A percentile compares a stretch with the other conserved stretches of the same genome.
Conservation (phyloP, 2,113 vertebrate genomes). For the Myodes glareolus region DNA sequence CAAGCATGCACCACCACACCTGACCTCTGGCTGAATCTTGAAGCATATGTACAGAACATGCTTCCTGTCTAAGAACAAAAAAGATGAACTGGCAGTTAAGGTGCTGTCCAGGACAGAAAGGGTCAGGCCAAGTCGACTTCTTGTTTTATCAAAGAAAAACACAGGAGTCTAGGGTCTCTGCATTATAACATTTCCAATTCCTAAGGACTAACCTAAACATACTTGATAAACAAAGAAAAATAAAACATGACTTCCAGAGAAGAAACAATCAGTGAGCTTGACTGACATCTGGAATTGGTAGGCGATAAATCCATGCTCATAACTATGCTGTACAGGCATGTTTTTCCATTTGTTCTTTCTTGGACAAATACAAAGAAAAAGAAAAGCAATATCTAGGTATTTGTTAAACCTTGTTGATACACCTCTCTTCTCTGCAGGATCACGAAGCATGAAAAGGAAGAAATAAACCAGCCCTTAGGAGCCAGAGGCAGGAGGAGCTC, state of each 20-base stretch:
- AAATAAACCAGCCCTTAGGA: not conserved
- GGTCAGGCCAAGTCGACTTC: not conserved
- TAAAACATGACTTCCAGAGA: not conserved
- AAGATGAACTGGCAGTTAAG: conserved; percentile 6
- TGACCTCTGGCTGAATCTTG: not conserved
- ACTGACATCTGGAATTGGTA: not conserved
- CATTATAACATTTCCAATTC: not conserved
- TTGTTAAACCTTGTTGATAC: not conserved
- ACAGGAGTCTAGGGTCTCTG: not conserved
- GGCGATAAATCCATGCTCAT: not conserved
- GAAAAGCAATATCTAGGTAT: not conserved
- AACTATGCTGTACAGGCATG: not conserved
- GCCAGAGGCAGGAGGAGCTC: not conserved
- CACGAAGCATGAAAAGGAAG: not conserved
- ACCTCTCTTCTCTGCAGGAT: not conserved
- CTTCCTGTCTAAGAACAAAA: not conserved
- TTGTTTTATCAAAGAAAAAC: not conserved
- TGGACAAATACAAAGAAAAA: conserved; percentile 6
- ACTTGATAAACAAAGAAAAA: not conserved
- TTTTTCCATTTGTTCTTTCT: not conserved
- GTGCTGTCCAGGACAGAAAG: not conserved
- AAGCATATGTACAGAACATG: not conserved
- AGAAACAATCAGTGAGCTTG: not conserved
- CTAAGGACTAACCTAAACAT: not conserved
- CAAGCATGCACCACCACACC: not conserved